Percentiles rank a stretch among this genome's conserved stretches.
Evolutionary conservation across 2,888 invertebrate genomes (phyloP).

Genomic region (Branchellion lobata): DNA sequence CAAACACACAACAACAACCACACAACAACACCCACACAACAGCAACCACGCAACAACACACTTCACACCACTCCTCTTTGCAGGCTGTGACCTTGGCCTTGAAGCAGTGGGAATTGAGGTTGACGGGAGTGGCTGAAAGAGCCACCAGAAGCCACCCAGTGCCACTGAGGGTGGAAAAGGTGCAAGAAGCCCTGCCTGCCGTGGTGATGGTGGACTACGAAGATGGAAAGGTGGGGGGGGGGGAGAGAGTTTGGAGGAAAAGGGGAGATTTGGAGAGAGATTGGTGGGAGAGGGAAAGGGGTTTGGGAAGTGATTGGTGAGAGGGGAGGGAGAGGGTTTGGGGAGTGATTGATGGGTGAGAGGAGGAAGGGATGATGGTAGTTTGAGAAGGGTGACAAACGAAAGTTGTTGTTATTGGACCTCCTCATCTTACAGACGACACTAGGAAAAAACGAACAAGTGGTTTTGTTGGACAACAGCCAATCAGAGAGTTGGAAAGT

Average conservation of each 20-base stretch:
- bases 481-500: slow-evolving; percentile 50
- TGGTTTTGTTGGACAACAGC: slow-evolving; percentile 52
- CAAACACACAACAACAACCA: no score
- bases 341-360: no score
- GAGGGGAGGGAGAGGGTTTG: no score
- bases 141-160: slow-evolving; percentile 50
- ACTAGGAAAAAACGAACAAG: slow-evolving; percentile 50
- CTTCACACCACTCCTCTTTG: neutral
- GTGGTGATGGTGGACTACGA: slow-evolving; percentile 50
- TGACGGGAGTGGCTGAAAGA: slow-evolving; percentile 47
- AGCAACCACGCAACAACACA: no score
- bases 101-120: slow-evolving; percentile 52
- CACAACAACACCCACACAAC: no score
- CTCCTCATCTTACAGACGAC: slow-evolving; percentile 43
- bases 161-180: slow-evolving; percentile 45
- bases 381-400: no score
- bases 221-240: slow-evolving; percentile 48
- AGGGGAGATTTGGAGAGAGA: neutral
- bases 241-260: slow-evolving; percentile 46
- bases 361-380: no score
- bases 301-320: no score
- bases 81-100: slow-evolving; percentile 49
- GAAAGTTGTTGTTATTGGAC: neutral
- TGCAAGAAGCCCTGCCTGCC: slow-evolving; percentile 47
- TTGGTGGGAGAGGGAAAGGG: neutral